A percentile compares a stretch with the other conserved stretches of the same genome.
Conservation (phyloP, 2,797 vertebrate species). For the Synaphobranchus kaupii region DNA sequence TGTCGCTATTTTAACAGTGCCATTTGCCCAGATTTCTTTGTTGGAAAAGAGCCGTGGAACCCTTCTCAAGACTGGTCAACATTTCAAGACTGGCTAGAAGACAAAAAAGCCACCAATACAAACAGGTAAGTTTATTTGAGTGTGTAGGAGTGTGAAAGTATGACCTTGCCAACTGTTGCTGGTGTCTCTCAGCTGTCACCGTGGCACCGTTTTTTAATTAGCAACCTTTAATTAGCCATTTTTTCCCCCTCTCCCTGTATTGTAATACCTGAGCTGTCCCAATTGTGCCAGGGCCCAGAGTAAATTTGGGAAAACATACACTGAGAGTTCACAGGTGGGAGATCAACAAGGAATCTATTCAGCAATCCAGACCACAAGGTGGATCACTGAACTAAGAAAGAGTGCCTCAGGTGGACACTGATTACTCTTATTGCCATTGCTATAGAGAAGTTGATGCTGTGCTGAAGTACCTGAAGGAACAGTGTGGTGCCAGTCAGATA, state of each 20-base stretch:
- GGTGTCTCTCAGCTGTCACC: not conserved
- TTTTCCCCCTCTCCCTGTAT: not conserved
- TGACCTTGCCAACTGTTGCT: not conserved
- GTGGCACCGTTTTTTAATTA: not conserved
- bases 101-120: constrained; percentile 70
- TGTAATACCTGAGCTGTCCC: not conserved
- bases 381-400: not conserved
- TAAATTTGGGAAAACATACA: not conserved
- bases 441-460: constrained; percentile 72
- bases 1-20: constrained; percentile 42
- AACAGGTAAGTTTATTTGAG: constrained; percentile 67
- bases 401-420: not conserved
- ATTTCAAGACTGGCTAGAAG: constrained; percentile 76
- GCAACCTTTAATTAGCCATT: not conserved
- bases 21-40: constrained; percentile 74
- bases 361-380: not conserved
- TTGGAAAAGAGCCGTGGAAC: constrained; percentile 75
- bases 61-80: constrained; percentile 68
- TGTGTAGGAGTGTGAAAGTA: not conserved
- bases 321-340: not conserved
- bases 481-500: constrained; percentile 66
- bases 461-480: constrained; percentile 73
- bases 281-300: not conserved
- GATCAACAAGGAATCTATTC: not conserved
- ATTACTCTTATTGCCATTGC: not conserved